Conservation (phyloP, 2,797 vertebrate genomes). For the Orestias chungarensis region DNA sequence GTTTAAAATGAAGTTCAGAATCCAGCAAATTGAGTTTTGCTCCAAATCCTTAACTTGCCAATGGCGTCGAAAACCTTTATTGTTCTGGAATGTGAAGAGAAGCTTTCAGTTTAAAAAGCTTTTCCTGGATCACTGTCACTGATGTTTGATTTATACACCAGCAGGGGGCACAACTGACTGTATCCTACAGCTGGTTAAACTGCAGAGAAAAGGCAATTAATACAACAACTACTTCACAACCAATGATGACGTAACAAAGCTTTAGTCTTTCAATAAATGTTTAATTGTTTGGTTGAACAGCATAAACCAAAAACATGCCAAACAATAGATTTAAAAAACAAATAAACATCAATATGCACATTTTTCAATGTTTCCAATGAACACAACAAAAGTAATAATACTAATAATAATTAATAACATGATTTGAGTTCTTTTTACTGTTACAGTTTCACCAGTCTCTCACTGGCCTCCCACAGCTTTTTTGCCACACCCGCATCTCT, state of each 20-base stretch:
- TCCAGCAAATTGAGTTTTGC: not conserved
- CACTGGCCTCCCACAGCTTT: slow-evolving; percentile 87
- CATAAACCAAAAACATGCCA: not conserved
- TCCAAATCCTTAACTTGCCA: not conserved
- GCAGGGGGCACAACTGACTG: not conserved
- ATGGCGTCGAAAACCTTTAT: not conserved
- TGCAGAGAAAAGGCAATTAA: not conserved
- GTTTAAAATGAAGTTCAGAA: not conserved
- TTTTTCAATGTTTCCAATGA: not conserved
- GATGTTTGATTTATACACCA: not conserved
- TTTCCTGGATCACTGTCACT: too few relatives aligned
- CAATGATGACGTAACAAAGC: too few relatives aligned
- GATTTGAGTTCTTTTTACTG: slow-evolving; percentile 41
- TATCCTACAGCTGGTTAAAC: not conserved
- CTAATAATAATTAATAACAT: not conserved
- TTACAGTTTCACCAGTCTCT: slow-evolving; percentile 80
- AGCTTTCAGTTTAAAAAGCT: too few relatives aligned
- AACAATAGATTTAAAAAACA: too few relatives aligned
- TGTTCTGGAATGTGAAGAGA: not conserved
- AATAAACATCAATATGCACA: not conserved
- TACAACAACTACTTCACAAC: not conserved
- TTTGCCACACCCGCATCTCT: slow-evolving; percentile 82
- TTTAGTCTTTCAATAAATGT: not conserved
- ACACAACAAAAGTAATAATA: not conserved
- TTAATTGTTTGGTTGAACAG: not conserved